A percentile compares a stretch with the other conserved stretches of the same genome.
These are phyloP conservation scores for Knipowitschia caucasica DNA, from an alignment of 2,797 vertebrate species.

Conservation along the genomic window DNA sequence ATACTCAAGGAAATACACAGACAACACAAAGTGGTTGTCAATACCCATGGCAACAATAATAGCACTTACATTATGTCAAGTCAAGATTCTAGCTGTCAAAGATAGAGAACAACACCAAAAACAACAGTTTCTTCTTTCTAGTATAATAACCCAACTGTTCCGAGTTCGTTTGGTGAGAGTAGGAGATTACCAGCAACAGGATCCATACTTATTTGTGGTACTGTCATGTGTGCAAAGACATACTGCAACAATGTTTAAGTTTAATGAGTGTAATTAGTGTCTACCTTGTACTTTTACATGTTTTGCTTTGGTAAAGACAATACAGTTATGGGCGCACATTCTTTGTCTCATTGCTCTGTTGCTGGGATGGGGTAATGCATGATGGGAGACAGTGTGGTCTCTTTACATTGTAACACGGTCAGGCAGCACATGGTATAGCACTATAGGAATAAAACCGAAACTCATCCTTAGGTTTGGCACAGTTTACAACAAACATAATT, in stretches of 20 bases:
- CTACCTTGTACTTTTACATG: not conserved
- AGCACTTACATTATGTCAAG: not conserved
- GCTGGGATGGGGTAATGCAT: conserved; percentile 6
- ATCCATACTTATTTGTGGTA: no score
- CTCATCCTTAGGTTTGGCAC: no score
- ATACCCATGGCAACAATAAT: not conserved
- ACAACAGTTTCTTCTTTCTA: not conserved
- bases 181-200: not conserved
- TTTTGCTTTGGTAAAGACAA: not conserved
- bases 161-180: no score
- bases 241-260: no score
- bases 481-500: no score
- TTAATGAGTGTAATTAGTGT: not conserved
- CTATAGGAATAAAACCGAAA: no score
- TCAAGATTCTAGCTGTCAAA: not conserved
- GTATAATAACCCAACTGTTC: not conserved
- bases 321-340: conserved; percentile 7
- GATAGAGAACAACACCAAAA: not conserved
- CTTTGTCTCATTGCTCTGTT: conserved; percentile 8
- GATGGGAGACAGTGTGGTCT: no score
- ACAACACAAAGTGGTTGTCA: not conserved
- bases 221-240: no score
- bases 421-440: not conserved
- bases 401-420: not conserved
- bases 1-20: no score